These are phyloP conservation scores for Leptocoma aspasia DNA, from an alignment of 2,113 vertebrate species.

Conservation along the genomic window DNA sequence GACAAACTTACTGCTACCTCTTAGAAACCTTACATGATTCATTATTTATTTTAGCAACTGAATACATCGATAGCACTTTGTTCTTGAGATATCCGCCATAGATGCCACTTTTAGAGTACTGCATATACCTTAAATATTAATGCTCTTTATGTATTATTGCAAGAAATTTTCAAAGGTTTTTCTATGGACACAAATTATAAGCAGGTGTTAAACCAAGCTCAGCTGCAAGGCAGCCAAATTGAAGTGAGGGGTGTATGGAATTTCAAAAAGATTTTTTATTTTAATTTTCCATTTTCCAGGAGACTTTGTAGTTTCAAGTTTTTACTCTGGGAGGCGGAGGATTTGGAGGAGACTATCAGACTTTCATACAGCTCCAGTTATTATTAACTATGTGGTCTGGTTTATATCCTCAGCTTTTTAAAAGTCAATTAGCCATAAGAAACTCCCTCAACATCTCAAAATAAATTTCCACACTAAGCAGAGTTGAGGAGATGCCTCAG, in stretches of 20 bases:
- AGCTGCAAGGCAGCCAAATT: background rate
- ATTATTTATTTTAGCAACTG: background rate
- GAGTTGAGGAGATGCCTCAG: background rate
- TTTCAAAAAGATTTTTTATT: background rate
- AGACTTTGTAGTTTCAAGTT: background rate
- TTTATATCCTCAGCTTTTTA: background rate
- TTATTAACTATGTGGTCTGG: background rate
- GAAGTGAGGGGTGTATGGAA: fast-evolving
- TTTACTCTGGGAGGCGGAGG: background rate
- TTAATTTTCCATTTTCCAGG: background rate
- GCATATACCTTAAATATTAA: background rate
- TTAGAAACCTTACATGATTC: background rate
- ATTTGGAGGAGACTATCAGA: background rate
- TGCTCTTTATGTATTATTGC: background rate
- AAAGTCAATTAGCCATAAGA: background rate
- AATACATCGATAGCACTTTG: background rate
- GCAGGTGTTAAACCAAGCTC: background rate
- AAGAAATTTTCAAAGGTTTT: background rate
- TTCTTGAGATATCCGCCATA: background rate
- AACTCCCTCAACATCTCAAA: background rate
- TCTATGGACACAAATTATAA: background rate
- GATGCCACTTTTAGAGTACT: background rate
- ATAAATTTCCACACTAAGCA: background rate
- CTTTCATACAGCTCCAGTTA: background rate
- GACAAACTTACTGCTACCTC: background rate